Evolutionary conservation across 2,113 vertebrate species (phyloP), one percentile per base, ranked within the genome.

Genomic region (Epinephelus cyanopodus): DNA sequence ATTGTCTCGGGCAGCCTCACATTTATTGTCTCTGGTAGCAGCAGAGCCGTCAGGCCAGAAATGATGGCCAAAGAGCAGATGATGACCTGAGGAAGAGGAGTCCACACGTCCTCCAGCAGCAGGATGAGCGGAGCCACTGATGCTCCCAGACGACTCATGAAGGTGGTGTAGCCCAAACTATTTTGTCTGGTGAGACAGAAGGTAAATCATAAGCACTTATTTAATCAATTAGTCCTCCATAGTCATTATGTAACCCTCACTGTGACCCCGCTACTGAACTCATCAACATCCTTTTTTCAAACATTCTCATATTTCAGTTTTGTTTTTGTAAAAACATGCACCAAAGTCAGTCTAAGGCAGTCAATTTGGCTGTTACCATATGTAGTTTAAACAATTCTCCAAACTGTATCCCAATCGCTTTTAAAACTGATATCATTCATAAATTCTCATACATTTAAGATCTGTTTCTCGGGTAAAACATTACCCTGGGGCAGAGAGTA

Each of bases 1-100:
- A 97, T 95, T 8, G 96, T 96, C 90, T 97, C 96, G 3, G 95
- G 96, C 57, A 97, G 89, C n/a, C 79, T 87, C 3, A n/a, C 52
- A 1, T 89, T 74, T 47, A 70, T 82, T 0, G 97, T 97, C 87
- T 97, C 97, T 1, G 96, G 95, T 0, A 97, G 93, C 45, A 96
- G 86, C 81, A 95, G 90, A 0, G 93, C 69, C n/a, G 87, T 64
- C 13, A 94, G 76, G 6, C 95, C 95, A 15, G 92, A 92, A 4
- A 85, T 4, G 23, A 96, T 17, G 50, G 95, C 91, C 3, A 93
- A 70, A 2, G 77, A 90, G 85, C 93, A 94, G 63, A 95, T 92
- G 64, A 92, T 73, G 42, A 96, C 39, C 77, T 94, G 93, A 53
- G 96, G 96, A 19, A 97, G 90, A 25, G 71, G 17, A 1, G 72